Base-by-base conservation (phyloP, 2,888 invertebrate genomes). In the Athripsodes cinereus region DNA sequence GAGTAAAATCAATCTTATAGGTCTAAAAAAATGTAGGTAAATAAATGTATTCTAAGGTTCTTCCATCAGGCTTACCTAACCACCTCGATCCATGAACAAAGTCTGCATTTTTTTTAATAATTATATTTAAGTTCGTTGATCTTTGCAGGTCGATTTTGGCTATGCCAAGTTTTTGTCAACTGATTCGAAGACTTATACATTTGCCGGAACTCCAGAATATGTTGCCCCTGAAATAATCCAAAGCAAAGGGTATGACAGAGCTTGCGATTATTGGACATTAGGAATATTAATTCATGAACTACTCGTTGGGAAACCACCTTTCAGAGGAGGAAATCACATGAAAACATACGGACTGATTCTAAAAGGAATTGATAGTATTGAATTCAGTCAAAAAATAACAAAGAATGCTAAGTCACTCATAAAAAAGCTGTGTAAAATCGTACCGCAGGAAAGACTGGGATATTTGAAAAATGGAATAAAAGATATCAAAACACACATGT, bases 181-280 rank as follows among this genome's bases (percentile, higher is more conserved):
- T 2, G 87, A 88, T 58, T 81, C 84, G 59, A 94, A 93, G 73
- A 95, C 96, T 0, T 96, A 92, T 85, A 96, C 96, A 0, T 96
- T 97, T 74, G 96, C 96, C 52, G 96, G 96, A 13, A 96, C 96
- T 0, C 95, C 95, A 0, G 93, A 95, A 71, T 92, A 92, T 68
- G 89, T 92, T 2, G 90, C 91, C 0, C 92, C 92, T 0, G 92
- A 96, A 78, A 93, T 96, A 59, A 93, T 97, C 48, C 76, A 95
- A 19, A 94, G 55, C 2, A 72, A 83, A 70, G 84, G 84, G 0
- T 84, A 84, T 66, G 84, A 84, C 68, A 86, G 90, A 65, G 87
- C 94, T 0, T 95, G 93, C 1, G 96, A 97, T 73, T 95, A 93
- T 72, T 97, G 96, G 96, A 92, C 95, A 0, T 78, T 95, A 44